Evolutionary conservation across 35 echinoderm and acorn worm species (phyloP), one percentile per base, ranked within the genome.

Genomic region (Lytechinus pictus): DNA sequence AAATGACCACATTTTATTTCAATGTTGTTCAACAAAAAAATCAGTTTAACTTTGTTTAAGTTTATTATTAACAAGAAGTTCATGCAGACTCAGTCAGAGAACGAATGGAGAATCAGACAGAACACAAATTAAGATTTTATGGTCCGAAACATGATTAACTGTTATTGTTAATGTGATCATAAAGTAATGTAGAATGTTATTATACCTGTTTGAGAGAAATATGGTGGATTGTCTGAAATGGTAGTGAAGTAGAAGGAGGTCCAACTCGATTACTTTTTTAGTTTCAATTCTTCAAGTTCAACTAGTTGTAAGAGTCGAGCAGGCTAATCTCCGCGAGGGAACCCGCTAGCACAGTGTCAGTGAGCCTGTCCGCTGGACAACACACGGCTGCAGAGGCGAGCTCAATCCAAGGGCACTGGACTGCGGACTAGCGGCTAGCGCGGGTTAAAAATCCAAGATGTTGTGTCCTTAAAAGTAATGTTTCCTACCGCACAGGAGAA

Each of bases 381-480:
- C 66, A 24, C 52, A 90, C 29, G 88, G 88, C 88, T 54, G 88
- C 88, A 44, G 87, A 44, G 24, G 88, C 88, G 27, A 52, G 88
- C 29, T 90, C 33, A 90, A 14, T 52, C 88, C 88, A 90, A 90
- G 29, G 52, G 52, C 29, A 33, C 10, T 90, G 33, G 0, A 44
- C 33, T 44, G 33, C 33, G 33, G 33, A 44, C 33, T 44, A 44
- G 33, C 33, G 33, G 2, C 33, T 44, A 44, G 33, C 33, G 88
- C 88, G n/a, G 9, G 88, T 10, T 52, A 90, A 90, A 52, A 90
- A 79, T 79, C 66, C 88, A 21, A 90, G 88, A 90, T 54, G 88
- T 12, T 51, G 9, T 19, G 88, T 90, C 29, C 29, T 52, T 3
- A 52, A 90, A 52, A 90, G 16, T 52, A 90, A 44, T 9, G 52